These are phyloP conservation scores for Xestobium rufovillosum DNA, from an alignment of 2,888 invertebrate genomes.

Conservation along the genomic window DNA sequence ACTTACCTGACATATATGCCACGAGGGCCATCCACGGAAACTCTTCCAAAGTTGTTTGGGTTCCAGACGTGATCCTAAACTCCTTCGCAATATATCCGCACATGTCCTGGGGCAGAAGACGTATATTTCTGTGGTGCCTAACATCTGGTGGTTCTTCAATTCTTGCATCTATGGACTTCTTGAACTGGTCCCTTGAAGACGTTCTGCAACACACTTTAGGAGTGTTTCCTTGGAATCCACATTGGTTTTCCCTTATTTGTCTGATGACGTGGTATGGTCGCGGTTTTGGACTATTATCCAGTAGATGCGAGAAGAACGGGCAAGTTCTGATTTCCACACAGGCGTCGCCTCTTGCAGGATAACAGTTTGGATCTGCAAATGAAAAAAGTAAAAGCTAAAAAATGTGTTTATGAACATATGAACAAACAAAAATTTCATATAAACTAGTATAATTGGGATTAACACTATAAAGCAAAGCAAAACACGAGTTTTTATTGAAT, in stretches of 20 bases:
- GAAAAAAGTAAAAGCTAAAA: no score
- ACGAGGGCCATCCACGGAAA: slow-evolving; percentile 74
- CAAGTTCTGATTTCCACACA: slow-evolving; percentile 34
- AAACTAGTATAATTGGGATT: no score
- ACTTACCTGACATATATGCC: slow-evolving; percentile 45
- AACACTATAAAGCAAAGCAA: no score
- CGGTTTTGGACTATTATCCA: slow-evolving; percentile 30
- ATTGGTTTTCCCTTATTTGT: slow-evolving; percentile 33
- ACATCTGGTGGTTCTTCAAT: slow-evolving; percentile 33
- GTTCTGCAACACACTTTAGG: slow-evolving; percentile 51
- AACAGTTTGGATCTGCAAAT: slow-evolving; percentile 18
- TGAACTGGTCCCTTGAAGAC: slow-evolving; percentile 11
- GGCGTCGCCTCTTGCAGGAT: slow-evolving; percentile 23
- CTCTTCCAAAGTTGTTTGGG: slow-evolving; percentile 52
- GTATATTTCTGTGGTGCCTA: slow-evolving; percentile 37
- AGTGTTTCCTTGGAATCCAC: slow-evolving; percentile 41
- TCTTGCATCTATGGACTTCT: slow-evolving; percentile 7
- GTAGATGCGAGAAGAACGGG: slow-evolving; percentile 32
- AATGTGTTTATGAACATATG: no score
- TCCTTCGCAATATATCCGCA: slow-evolving; percentile 54
- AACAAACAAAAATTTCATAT: no score
- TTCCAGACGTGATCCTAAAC: slow-evolving; percentile 53
- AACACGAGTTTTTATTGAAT: no score
- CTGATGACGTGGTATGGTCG: slow-evolving; percentile 30
- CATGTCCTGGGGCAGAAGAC: slow-evolving; percentile 36